A percentile compares a stretch with the other conserved stretches of the same genome.
Evolutionary conservation across 1,140 invertebrate genomes (phyloP).

Genomic region (Drusus annulatus): DNA sequence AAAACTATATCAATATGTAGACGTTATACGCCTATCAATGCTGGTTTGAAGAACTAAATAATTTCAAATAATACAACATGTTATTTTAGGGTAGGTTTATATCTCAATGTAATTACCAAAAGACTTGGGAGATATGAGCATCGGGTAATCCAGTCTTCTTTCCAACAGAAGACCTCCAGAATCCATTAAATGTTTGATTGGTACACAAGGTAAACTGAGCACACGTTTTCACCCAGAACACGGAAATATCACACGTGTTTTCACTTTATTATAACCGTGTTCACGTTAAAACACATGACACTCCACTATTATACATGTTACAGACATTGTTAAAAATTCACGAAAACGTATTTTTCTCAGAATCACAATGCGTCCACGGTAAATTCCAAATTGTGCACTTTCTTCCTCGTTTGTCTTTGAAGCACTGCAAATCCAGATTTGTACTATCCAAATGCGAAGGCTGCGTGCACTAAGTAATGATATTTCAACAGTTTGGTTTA

Average conservation of each 20-base stretch:
- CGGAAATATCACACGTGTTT: background rate
- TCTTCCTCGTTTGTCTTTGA: background rate
- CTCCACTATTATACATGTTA: background rate
- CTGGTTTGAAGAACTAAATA: too few relatives aligned
- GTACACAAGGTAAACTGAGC: background rate
- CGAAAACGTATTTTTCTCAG: constrained; percentile 22
- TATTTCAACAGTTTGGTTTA: background rate
- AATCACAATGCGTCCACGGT: background rate
- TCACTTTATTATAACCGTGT: background rate
- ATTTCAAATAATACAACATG: too few relatives aligned
- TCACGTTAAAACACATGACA: constrained; percentile 34
- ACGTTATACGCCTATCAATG: too few relatives aligned
- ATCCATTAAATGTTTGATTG: constrained; percentile 23
- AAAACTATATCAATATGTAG: too few relatives aligned
- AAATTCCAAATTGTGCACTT: constrained; percentile 13
- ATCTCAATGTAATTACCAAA: background rate
- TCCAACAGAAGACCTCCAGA: constrained; percentile 31
- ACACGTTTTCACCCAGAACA: background rate
- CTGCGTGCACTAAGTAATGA: background rate
- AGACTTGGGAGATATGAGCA: constrained; percentile 35
- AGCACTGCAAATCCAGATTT: background rate
- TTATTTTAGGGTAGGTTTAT: too few relatives aligned
- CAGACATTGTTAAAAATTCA: background rate
- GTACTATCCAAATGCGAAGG: constrained; percentile 4
- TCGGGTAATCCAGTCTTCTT: constrained; percentile 25